Conservation (phyloP, 53 echinoderm and acorn worm genomes). For the Crossaster papposus region DNA sequence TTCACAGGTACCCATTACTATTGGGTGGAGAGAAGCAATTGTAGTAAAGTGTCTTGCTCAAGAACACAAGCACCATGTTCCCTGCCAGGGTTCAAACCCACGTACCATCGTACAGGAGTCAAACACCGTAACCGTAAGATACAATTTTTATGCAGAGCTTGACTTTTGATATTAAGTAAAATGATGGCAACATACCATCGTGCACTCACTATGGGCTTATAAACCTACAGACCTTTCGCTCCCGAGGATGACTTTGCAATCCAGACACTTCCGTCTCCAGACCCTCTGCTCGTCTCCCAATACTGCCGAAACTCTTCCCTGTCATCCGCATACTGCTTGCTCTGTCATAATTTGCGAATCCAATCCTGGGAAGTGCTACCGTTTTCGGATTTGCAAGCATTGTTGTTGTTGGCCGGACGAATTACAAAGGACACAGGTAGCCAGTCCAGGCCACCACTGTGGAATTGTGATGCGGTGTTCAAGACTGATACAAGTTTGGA, state of each 20-base stretch:
- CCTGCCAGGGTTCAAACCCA: no score
- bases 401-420: conserved; percentile 41
- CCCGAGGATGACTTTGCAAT: conserved; percentile 83
- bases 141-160: neutral
- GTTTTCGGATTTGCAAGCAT: neutral
- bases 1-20: no score
- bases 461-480: conserved; percentile 12
- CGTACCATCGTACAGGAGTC: no score
- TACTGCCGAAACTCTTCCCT: conserved; percentile 60
- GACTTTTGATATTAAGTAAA: neutral
- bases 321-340: conserved; percentile 59
- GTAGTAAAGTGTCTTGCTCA: no score
- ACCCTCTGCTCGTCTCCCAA: conserved; percentile 39
- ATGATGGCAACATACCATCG: neutral
- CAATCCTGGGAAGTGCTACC: conserved; percentile 12
- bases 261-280: conserved; percentile 68
- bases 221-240: conserved; percentile 70
- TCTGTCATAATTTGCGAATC: conserved; percentile 30
- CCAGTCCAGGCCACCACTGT: conserved; percentile 53
- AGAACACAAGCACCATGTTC: no score
- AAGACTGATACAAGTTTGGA: conserved; percentile 60
- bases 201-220: neutral
- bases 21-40: no score
- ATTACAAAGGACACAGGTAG: conserved; percentile 74
- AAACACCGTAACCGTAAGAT: no score